Percentiles rank a stretch among this genome's conserved stretches.
Evolutionary conservation across 1,140 invertebrate genomes (phyloP).

Genomic region (Bursaphelenchus mucronatus): DNA sequence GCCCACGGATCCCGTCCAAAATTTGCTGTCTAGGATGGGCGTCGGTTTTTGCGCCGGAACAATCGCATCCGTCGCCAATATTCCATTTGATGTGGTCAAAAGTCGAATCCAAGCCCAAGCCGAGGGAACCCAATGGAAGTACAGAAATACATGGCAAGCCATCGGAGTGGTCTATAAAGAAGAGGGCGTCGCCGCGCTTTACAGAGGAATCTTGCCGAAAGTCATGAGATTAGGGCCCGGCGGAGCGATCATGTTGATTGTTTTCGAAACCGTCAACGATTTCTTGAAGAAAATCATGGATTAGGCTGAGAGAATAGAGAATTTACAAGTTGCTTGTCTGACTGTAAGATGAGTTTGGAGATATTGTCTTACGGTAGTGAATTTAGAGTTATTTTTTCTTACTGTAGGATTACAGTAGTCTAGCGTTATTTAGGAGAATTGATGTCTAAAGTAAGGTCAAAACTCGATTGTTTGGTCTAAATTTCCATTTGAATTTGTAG

Average conservation of each 20-base stretch:
- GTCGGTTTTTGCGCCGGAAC: conserved; percentile 80
- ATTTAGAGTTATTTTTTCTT: too few relatives aligned
- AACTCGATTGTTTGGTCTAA: too few relatives aligned
- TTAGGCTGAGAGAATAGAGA: too few relatives aligned
- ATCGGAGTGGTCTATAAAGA: conserved; percentile 74
- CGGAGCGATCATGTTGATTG: conserved; percentile 81
- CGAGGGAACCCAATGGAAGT: conserved; percentile 74
- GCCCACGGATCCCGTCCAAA: conserved; percentile 70
- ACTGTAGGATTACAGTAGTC: too few relatives aligned
- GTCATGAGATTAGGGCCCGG: conserved; percentile 82
- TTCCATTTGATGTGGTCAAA: conserved; percentile 92
- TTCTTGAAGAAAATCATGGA: conserved; percentile 65
- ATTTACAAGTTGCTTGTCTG: too few relatives aligned
- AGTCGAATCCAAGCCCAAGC: conserved; percentile 77
- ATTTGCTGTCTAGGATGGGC: conserved; percentile 71
- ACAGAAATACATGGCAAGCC: conserved; percentile 72
- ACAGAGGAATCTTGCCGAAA: conserved; percentile 85
- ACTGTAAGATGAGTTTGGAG: too few relatives aligned
- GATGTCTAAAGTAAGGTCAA: too few relatives aligned
- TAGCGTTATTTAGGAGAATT: too few relatives aligned
- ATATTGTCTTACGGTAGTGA: too few relatives aligned
- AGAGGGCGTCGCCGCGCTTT: conserved; percentile 81
- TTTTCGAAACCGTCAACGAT: conserved; percentile 69
- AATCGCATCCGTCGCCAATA: conserved; percentile 78
- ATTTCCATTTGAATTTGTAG: too few relatives aligned